These are phyloP conservation scores for Pangasius djambal DNA, from an alignment of 2,797 vertebrate species.

Conservation along the genomic window DNA sequence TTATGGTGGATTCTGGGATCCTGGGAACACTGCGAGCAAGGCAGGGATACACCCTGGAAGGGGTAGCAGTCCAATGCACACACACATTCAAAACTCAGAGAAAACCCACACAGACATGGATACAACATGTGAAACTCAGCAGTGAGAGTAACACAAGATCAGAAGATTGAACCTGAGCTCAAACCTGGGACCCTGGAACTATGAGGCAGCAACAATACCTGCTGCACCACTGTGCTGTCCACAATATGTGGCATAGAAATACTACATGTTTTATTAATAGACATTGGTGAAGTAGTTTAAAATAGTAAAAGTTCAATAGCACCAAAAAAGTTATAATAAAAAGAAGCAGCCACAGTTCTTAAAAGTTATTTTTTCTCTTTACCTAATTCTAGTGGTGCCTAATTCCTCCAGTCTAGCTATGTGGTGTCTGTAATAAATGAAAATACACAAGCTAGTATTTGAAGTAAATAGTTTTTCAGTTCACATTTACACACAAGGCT, in stretches of 20 bases:
- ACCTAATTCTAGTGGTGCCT: not conserved
- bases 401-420: not conserved
- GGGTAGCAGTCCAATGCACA: not conserved
- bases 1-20: not conserved
- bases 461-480: not conserved
- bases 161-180: not conserved
- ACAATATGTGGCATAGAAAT: not conserved
- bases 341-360: not conserved
- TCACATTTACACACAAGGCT: not conserved
- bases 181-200: not conserved
- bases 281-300: not conserved
- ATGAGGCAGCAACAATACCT: not conserved
- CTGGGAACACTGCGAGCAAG: not conserved
- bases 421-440: not conserved
- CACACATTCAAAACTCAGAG: not conserved
- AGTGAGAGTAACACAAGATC: not conserved
- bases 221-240: not conserved
- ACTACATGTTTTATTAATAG: not conserved
- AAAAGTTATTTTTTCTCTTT: not conserved
- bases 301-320: not conserved
- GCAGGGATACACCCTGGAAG: not conserved
- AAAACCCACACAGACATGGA: not conserved
- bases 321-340: not conserved
- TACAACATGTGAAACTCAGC: not conserved
- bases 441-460: not conserved